These are phyloP conservation scores for Nomada goodeniana DNA, from an alignment of 2,888 invertebrate species.

Conservation along the genomic window DNA sequence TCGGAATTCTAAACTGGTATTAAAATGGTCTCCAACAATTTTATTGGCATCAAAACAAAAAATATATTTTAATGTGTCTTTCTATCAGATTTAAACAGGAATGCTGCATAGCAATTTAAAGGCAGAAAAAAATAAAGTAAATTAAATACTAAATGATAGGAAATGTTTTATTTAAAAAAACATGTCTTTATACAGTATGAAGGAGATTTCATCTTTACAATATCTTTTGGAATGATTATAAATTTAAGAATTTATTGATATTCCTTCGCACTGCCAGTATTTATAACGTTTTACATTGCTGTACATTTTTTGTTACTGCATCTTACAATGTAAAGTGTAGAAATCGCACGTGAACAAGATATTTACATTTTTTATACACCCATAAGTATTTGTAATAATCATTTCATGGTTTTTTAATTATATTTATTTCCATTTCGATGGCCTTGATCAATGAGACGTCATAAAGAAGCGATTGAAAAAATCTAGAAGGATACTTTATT, in stretches of 20 bases:
- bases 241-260: background rate
- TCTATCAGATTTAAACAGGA: background rate
- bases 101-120: background rate
- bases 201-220: background rate
- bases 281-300: constrained; percentile 7
- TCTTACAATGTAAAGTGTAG: constrained; percentile 16
- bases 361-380: constrained; percentile 23
- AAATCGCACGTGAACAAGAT: background rate
- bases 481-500: constrained; percentile 57
- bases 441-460: constrained; percentile 43
- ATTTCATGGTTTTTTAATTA: constrained; percentile 36
- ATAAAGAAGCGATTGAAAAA: constrained; percentile 50
- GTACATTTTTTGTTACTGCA: constrained; percentile 21
- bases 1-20: constrained; percentile 1
- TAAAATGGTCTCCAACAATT: background rate
- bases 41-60: constrained; percentile 17
- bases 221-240: background rate
- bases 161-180: constrained; percentile 29
- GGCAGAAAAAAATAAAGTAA: background rate
- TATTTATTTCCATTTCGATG: constrained; percentile 50
- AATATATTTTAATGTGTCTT: constrained; percentile 24
- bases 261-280: background rate
- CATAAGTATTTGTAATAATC: constrained; percentile 19
- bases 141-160: background rate
- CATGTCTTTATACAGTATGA: constrained; percentile 11